phyloP scores from a whole-genome alignment of 2,797 vertebrate species.

The Alcedo quadribrachys region DNA sequence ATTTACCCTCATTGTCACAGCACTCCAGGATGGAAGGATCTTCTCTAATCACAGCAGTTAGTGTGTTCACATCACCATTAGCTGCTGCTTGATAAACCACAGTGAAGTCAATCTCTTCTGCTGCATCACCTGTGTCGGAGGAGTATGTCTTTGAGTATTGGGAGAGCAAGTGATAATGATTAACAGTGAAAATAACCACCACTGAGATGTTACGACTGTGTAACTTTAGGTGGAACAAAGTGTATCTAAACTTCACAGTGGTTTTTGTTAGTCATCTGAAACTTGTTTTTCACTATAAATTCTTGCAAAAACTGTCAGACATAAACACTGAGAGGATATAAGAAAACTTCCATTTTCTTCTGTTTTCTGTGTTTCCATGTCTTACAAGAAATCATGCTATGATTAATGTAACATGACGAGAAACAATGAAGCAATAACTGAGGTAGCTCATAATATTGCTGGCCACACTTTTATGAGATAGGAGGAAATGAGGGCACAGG shows the following conservation, averaged over 20 bases:
- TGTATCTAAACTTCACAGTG: neutral
- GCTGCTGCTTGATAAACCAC: conserved; percentile 88
- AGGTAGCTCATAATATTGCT: neutral
- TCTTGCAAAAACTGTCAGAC: neutral
- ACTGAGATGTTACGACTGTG: neutral
- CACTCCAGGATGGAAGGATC: conserved; percentile 90
- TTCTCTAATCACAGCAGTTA: conserved; percentile 87
- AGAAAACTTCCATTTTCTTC: neutral
- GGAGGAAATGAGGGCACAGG: neutral
- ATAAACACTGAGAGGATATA: neutral
- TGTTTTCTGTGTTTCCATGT: neutral
- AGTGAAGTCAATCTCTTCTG: conserved; percentile 85
- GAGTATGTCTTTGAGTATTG: neutral
- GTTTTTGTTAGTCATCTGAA: conserved; percentile 26
- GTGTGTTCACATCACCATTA: conserved; percentile 85
- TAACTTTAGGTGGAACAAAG: neutral
- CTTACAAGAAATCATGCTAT: neutral
- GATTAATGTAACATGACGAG: neutral
- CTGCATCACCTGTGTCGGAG: conserved; percentile 77
- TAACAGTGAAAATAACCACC: neutral
- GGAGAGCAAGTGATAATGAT: neutral
- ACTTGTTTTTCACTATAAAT: neutral
- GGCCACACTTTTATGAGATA: neutral
- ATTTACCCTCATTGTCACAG: conserved; percentile 86
- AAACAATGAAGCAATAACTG: neutral